A percentile compares a stretch with the other conserved stretches of the same genome.
Conservation (phyloP, 1,140 invertebrate species). For the Teleopsis dalmanni region DNA sequence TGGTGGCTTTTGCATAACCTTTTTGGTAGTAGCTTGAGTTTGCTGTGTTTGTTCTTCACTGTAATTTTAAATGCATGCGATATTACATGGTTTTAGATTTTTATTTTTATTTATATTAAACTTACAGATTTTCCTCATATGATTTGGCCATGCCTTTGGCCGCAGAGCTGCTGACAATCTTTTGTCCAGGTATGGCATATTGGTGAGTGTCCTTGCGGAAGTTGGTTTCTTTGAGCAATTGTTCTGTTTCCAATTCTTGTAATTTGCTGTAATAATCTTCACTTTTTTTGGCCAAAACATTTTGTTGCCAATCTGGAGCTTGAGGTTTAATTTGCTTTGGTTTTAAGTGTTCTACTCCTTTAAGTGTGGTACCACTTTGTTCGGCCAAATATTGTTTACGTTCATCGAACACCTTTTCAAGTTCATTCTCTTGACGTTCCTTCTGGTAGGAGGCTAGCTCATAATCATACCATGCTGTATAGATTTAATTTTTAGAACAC, state of each 20-base stretch:
- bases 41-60: constrained; percentile 54
- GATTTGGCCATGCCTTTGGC: constrained; percentile 80
- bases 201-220: constrained; percentile 70
- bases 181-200: constrained; percentile 76
- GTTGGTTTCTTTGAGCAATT: constrained; percentile 72
- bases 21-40: constrained; percentile 46
- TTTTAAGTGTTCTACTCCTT: constrained; percentile 55
- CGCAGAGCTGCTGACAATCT: constrained; percentile 63
- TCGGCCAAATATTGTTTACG: constrained; percentile 60
- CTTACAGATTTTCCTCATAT: constrained; percentile 78
- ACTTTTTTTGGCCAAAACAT: constrained; percentile 70
- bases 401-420: constrained; percentile 82
- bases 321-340: constrained; percentile 60
- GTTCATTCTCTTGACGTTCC: constrained; percentile 73
- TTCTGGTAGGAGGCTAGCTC: constrained; percentile 76
- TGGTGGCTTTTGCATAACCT: constrained; percentile 46
- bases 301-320: constrained; percentile 77
- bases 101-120: constrained; percentile 23
- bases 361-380: constrained; percentile 52
- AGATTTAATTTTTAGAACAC: neutral
- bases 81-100: neutral
- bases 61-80: constrained; percentile 17
- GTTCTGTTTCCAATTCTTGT: constrained; percentile 74
- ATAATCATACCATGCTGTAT: constrained; percentile 84
- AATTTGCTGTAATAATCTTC: constrained; percentile 79